Conservation (phyloP, 2,888 invertebrate species). For the Ectemnius cavifrons region DNA sequence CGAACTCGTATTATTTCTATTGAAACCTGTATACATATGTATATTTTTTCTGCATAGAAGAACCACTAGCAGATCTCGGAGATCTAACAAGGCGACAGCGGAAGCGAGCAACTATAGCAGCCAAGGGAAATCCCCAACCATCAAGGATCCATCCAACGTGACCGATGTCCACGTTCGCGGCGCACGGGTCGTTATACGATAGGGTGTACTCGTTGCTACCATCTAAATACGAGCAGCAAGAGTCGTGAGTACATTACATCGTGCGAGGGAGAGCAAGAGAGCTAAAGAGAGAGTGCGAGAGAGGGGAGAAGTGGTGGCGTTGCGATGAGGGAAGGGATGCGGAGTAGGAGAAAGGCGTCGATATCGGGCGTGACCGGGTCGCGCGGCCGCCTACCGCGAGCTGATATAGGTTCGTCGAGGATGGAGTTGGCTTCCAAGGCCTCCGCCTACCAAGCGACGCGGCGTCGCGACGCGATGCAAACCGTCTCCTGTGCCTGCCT, state of each 20-base stretch:
- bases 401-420: conserved; percentile 17
- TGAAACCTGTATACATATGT: no score
- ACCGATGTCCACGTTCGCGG: conserved; percentile 6
- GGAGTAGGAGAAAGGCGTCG: conserved; percentile 42
- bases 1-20: no score
- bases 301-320: neutral
- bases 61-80: no score
- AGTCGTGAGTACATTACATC: neutral
- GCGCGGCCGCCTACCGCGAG: conserved; percentile 43
- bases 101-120: neutral
- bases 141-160: conserved; percentile 25
- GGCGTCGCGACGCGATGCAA: neutral
- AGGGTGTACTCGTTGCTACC: conserved; percentile 40
- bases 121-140: conserved; percentile 23
- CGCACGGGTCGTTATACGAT: conserved; percentile 62
- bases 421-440: conserved; percentile 39
- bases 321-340: neutral
- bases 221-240: neutral
- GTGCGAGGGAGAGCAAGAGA: neutral
- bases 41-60: no score
- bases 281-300: neutral
- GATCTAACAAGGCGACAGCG: neutral
- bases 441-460: conserved; percentile 35
- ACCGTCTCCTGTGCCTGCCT: conserved; percentile 13
- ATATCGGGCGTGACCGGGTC: conserved; percentile 50